Percentiles rank a stretch among this genome's conserved stretches.
Conservation (phyloP, 2,113 vertebrate species). For the Leucosticte australis region DNA sequence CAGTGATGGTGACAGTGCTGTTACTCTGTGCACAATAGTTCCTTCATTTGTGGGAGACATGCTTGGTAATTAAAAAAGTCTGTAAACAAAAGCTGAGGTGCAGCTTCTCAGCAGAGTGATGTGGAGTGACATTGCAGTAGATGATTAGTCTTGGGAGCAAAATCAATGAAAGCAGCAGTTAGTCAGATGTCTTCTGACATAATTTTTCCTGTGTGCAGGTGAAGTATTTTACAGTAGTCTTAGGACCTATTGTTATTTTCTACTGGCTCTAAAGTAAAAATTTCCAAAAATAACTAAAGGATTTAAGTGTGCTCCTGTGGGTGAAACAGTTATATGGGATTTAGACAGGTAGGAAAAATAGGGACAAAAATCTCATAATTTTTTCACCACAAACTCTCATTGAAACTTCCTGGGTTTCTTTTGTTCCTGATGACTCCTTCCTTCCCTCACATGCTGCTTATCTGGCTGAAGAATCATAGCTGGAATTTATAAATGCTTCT, state of each 20-base stretch:
- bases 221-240: neutral
- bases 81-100: conserved; percentile 32
- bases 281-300: neutral
- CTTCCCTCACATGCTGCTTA: conserved; percentile 13
- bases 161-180: conserved; percentile 23
- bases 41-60: neutral
- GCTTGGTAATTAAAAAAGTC: conserved; percentile 5
- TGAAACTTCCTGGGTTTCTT: conserved; percentile 6
- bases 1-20: neutral
- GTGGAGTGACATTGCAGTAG: neutral
- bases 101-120: neutral
- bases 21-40: neutral
- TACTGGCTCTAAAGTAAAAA: neutral
- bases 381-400: neutral
- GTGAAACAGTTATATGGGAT: neutral
- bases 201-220: neutral
- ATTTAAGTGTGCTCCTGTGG: neutral
- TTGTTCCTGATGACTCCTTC: neutral
- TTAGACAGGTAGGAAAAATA: neutral
- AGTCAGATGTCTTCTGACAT: neutral
- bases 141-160: conserved; percentile 14
- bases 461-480: conserved; percentile 12
- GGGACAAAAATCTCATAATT: neutral
- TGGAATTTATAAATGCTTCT: conserved; percentile 56
- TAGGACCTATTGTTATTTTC: neutral